Base-by-base conservation (phyloP, 2,888 invertebrate genomes). In the Trissoscelio sp. region DNA sequence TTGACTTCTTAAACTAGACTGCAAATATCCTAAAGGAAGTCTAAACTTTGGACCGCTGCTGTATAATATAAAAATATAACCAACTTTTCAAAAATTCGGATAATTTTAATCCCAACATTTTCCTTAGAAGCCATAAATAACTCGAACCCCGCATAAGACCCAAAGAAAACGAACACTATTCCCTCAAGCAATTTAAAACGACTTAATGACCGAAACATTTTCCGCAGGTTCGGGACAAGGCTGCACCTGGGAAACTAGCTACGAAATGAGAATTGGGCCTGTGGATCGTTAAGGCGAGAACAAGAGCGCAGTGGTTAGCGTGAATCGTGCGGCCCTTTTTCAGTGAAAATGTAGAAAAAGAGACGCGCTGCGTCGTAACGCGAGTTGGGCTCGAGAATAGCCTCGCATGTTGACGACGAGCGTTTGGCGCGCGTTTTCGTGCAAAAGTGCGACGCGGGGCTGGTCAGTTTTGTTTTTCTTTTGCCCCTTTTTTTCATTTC, bases 281-380 rank as follows among this genome's bases (percentile, higher is more conserved):
- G 34, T 12, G 31, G 28, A 57, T 3, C 28, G 72, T 46, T 75
- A 28, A 11, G 46, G 11, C 39, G 57, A 28, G 24, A 14, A 12
- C 37, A 14, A 37, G 24, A 18, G 12, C 5, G 12, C n/a, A 24
- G 51, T 16, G 28, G 46, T 22, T 20, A 22, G 44, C 16, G 46
- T 37, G 53, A 55, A 48, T 42, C 58, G 58, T 11, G 20, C 37
- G 60, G 53, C 34, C 64, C 16, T 39, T 34, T n/a, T 18, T 3
- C 9, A 66, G 77, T 67, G 77, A 82, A 75, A 79, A 79, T 82
- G 82, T 82, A 72, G 74, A 79, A 58, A 79, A 73, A 66, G 28
- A 42, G 39, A 39, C 58, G 66, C 22, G 51, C 37, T 6, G 62
- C 67, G 70, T 64, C 66, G 51, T 57, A 46, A 46, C 39, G 73